These are phyloP conservation scores for Coracopsis vasa DNA, from an alignment of 2,113 vertebrate species.

Conservation along the genomic window DNA sequence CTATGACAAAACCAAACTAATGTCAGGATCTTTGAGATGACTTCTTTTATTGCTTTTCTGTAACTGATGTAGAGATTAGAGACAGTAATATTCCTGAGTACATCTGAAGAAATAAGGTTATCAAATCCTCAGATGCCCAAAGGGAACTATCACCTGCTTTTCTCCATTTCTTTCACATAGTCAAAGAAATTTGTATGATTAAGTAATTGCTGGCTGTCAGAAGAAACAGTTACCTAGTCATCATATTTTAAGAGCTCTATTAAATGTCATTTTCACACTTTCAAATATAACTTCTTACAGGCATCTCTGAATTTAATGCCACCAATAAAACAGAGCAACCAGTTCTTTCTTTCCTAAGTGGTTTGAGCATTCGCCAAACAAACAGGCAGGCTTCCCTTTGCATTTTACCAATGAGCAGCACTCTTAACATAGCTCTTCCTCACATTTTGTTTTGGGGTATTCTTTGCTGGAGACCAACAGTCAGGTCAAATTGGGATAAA, in stretches of 20 bases:
- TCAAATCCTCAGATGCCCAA: background rate
- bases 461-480: background rate
- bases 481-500: background rate
- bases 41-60: conserved; percentile 33
- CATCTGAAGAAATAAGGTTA: conserved; percentile 40
- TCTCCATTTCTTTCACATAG: conserved; percentile 4
- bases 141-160: conserved; percentile 30
- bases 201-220: conserved; percentile 46
- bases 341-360: background rate
- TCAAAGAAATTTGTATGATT: conserved; percentile 48
- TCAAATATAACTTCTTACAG: conserved; percentile 5
- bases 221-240: background rate
- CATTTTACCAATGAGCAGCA: background rate
- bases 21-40: background rate
- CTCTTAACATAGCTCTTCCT: background rate
- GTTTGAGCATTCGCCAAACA: background rate
- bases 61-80: conserved; percentile 11
- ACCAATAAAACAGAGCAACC: background rate
- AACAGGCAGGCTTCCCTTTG: background rate
- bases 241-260: conserved; percentile 14
- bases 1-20: conserved; percentile 32
- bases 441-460: background rate
- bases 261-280: conserved; percentile 32
- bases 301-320: background rate
- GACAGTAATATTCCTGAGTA: conserved; percentile 3